Percentiles rank a stretch among this genome's conserved stretches.
Evolutionary conservation across 2,888 invertebrate genomes (phyloP).

Genomic region (Cataglyphis albicans): DNA sequence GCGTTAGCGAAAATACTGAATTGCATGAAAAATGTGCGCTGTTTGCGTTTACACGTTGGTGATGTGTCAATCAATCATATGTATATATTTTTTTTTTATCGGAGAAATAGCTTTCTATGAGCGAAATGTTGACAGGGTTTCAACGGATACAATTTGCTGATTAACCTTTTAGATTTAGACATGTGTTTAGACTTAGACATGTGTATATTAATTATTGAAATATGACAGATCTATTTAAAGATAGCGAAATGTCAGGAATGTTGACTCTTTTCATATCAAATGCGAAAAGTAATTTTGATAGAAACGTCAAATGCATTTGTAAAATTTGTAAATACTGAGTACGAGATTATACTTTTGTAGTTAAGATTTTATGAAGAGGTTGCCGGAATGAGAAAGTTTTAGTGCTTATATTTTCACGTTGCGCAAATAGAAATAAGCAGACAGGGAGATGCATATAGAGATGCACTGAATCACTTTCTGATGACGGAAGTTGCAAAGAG

Average conservation of each 20-base stretch:
- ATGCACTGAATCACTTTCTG: constrained; percentile 34
- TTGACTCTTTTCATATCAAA: constrained; percentile 14
- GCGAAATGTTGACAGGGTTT: constrained; percentile 19
- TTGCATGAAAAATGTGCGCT: constrained; percentile 34
- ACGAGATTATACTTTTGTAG: constrained; percentile 43
- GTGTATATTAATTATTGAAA: constrained; percentile 20
- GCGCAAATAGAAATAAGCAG: constrained; percentile 33
- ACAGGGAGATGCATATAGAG: constrained; percentile 41
- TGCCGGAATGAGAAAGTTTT: constrained; percentile 43
- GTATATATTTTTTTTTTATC: neutral
- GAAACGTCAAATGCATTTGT: constrained; percentile 36
- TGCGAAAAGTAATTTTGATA: constrained; percentile 28
- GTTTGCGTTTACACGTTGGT: constrained; percentile 32
- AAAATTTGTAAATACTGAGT: constrained; percentile 37
- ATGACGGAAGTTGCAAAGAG: constrained; percentile 33
- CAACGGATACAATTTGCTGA: constrained; percentile 49
- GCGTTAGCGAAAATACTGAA: neutral
- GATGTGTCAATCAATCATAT: constrained; percentile 35
- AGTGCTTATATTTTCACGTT: constrained; percentile 45
- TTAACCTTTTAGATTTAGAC: constrained; percentile 36
- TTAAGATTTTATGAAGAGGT: constrained; percentile 43
- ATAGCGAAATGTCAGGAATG: neutral
- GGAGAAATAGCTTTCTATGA: constrained; percentile 27
- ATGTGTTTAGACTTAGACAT: neutral
- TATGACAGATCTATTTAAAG: constrained; percentile 16